Base-by-base conservation (phyloP, 2,888 invertebrate species). In the Geophilus truncorum region DNA sequence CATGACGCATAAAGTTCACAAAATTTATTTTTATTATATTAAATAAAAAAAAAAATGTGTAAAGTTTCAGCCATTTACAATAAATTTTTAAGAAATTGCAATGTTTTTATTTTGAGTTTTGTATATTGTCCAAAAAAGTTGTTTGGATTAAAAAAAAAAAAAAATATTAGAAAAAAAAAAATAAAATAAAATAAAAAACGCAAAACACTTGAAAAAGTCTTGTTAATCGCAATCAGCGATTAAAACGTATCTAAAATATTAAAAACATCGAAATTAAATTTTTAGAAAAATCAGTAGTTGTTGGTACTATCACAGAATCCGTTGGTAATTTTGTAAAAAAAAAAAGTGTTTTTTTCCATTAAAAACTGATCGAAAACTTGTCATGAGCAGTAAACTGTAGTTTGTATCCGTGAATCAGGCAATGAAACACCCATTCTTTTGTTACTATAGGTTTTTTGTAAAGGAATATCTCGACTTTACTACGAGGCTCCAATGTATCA, bases 381-480 rank as follows among this genome's bases (percentile, higher is more conserved):
- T 18, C 23, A 45, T 78, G 78, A n/a, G 40, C 28, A 28, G 34
- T 23, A 18, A 21, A 78, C 3, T 36, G 90, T 90, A 87, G 86
- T 40, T 89, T 86, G 80, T 88, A 88, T 1, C 91, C 91, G 83
- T 91, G 90, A 82, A 93, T 90, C 51, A 93, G 87, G 83, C 91
- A 91, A 84, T 93, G 92, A 4, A 91, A 89, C 0, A 93, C 88
- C 93, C 93, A 93, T 1, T 90, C 90, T 0, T 91, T 90, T 0
- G 92, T 91, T 0, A 93, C 91, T 0, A 93, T 84, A 0, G 92
- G 92, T n/a, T 87, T 84, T n/a, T 83, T 89, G 84, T 90, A 90
- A 79, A 89, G 88, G 80, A 88, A 88, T 0, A 92, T 91, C 81
- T 87, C 87, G 18, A 87, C 85, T 28, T 88, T 83, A n/a, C 89